A percentile compares a stretch with the other conserved stretches of the same genome.
Evolutionary conservation across 2,888 invertebrate species (phyloP).

Genomic region (Cloeon dipterum): DNA sequence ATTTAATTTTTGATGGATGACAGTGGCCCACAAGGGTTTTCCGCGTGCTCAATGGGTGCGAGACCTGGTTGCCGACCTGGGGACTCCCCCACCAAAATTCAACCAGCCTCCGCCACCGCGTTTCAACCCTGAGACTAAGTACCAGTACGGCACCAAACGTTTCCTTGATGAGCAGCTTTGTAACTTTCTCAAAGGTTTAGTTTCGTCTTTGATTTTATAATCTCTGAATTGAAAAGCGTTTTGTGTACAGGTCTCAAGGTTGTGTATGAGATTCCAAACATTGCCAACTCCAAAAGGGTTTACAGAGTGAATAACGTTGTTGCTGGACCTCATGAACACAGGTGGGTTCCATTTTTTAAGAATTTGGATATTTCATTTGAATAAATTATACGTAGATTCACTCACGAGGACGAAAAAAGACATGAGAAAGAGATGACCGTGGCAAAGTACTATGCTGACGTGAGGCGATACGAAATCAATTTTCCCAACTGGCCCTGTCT

Average conservation of each 20-base stretch:
- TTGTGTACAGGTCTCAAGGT: slow-evolving; percentile 20
- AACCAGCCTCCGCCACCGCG: neutral
- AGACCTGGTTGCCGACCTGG: slow-evolving; percentile 17
- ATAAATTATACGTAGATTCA: neutral
- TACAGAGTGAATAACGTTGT: slow-evolving; percentile 22
- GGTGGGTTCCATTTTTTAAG: too few species aligned
- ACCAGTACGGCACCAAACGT: neutral
- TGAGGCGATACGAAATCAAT: slow-evolving; percentile 23
- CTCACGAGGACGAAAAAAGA: slow-evolving; percentile 1
- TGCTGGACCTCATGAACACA: slow-evolving; percentile 13
- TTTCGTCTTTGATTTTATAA: too few species aligned
- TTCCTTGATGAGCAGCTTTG: slow-evolving; percentile 10
- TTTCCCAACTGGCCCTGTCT: slow-evolving; percentile 59
- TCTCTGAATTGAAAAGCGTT: too few species aligned
- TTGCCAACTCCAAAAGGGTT: slow-evolving; percentile 18
- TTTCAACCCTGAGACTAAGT: too few species aligned
- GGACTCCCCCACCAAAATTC: too few species aligned
- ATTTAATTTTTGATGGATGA: too few species aligned
- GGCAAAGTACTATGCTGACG: slow-evolving; percentile 19
- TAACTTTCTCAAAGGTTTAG: slow-evolving; percentile 22
- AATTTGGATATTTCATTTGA: too few species aligned
- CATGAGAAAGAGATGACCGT: slow-evolving; percentile 19
- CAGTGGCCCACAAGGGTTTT: slow-evolving; percentile 60
- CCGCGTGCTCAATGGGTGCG: slow-evolving; percentile 29
- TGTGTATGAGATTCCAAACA: slow-evolving; percentile 21